phyloP scores from a whole-genome alignment of 1,140 invertebrate genomes.

The Augochlora pura region DNA sequence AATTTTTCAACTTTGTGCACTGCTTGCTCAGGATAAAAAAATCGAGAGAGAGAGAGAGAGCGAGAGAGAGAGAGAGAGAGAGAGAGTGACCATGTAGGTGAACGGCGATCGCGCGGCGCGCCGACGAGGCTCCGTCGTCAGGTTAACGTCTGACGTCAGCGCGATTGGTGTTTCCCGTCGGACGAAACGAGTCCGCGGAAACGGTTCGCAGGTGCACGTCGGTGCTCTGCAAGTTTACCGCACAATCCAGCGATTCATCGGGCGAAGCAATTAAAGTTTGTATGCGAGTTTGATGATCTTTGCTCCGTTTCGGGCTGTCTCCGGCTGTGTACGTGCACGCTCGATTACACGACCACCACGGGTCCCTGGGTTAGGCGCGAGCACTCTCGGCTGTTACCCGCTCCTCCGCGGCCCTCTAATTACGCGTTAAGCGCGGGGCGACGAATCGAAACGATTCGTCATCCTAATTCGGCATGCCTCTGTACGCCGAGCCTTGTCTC shows the following conservation, averaged over 20 bases:
- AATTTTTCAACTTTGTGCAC: no score
- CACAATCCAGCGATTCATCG: slow-evolving; percentile 57
- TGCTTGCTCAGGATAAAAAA: no score
- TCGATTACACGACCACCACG: slow-evolving; percentile 10
- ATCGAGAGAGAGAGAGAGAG: no score
- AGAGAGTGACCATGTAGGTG: slow-evolving; percentile 30
- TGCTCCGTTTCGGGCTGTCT: slow-evolving; percentile 18
- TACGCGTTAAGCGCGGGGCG: not conserved
- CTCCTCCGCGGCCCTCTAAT: not conserved
- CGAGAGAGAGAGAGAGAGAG: not conserved
- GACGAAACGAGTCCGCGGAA: slow-evolving; percentile 36
- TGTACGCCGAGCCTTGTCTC: no score
- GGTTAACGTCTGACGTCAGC: slow-evolving; percentile 58
- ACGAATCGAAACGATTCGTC: not conserved
- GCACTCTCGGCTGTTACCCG: no score
- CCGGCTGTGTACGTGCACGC: slow-evolving; percentile 1
- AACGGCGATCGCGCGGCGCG: slow-evolving; percentile 1
- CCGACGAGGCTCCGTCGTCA: slow-evolving; percentile 7
- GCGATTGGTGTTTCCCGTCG: slow-evolving; percentile 55
- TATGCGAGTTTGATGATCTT: slow-evolving; percentile 47
- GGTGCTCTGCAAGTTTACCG: slow-evolving; percentile 51
- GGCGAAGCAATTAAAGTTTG: slow-evolving; percentile 58
- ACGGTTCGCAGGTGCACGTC: slow-evolving; percentile 49
- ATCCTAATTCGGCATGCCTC: not conserved
- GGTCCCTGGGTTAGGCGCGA: no score